These are phyloP conservation scores for Fulica atra DNA, from an alignment of 2,113 vertebrate species.

Conservation along the genomic window DNA sequence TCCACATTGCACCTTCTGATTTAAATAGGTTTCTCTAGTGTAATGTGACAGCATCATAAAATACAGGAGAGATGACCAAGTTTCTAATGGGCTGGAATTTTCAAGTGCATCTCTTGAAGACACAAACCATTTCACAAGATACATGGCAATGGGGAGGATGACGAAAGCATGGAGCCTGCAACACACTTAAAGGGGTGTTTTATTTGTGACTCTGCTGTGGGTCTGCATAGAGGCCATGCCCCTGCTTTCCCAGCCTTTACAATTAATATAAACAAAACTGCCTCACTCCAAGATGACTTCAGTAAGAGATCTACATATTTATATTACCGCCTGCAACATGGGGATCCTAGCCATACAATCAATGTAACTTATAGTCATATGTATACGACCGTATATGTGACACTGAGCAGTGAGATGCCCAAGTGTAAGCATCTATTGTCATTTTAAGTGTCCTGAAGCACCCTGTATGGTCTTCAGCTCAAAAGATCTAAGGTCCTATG, in stretches of 20 bases:
- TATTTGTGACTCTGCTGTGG: background rate
- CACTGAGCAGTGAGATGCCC: background rate
- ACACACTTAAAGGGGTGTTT: rapidly evolving
- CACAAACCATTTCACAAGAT: background rate
- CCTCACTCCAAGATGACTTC: background rate
- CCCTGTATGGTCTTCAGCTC: background rate
- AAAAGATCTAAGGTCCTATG: background rate
- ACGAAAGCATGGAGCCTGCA: background rate
- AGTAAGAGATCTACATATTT: background rate
- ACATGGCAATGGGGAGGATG: rapidly evolving
- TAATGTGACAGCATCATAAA: constrained; percentile 1
- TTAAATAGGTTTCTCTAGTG: background rate
- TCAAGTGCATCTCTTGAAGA: background rate
- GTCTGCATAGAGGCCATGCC: background rate
- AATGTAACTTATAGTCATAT: background rate
- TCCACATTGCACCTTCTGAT: background rate
- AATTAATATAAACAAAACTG: background rate
- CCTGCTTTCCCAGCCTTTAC: background rate
- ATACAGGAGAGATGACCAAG: background rate
- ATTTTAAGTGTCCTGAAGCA: background rate
- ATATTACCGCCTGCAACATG: rapidly evolving
- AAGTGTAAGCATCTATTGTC: background rate
- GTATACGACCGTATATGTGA: rapidly evolving
- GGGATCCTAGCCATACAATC: background rate
- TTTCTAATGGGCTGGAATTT: background rate